Evolutionary conservation across 2,113 vertebrate genomes (phyloP).

Genomic region (Trachemys scripta): DNA sequence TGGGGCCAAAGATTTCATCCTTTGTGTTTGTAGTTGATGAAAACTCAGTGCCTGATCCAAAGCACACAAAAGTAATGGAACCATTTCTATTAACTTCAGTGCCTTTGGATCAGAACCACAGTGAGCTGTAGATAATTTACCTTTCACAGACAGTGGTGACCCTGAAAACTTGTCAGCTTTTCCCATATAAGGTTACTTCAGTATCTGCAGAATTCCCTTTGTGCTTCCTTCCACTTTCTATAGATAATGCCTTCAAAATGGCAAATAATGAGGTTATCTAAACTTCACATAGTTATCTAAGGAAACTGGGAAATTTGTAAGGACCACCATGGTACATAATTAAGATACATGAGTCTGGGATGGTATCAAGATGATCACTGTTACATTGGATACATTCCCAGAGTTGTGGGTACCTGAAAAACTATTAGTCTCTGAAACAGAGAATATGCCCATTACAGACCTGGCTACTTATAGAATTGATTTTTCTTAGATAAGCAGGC

Average conservation of each 20-base stretch:
- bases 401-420: background rate
- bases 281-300: background rate
- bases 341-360: background rate
- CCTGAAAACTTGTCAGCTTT: background rate
- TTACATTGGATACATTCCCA: background rate
- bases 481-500: background rate
- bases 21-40: background rate
- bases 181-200: rapidly evolving
- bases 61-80: background rate
- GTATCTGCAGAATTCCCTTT: background rate
- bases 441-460: background rate
- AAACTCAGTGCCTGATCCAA: rapidly evolving
- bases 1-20: background rate
- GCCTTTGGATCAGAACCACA: background rate
- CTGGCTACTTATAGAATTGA: background rate
- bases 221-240: background rate
- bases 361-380: background rate
- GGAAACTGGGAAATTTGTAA: background rate
- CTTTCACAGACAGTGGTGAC: rapidly evolving
- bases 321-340: background rate
- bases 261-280: background rate
- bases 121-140: background rate
- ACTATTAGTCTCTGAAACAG: background rate
- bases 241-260: background rate
- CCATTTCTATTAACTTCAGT: background rate